These are phyloP conservation scores for Noctua fimbriata DNA, from an alignment of 2,888 invertebrate genomes.

Conservation along the genomic window DNA sequence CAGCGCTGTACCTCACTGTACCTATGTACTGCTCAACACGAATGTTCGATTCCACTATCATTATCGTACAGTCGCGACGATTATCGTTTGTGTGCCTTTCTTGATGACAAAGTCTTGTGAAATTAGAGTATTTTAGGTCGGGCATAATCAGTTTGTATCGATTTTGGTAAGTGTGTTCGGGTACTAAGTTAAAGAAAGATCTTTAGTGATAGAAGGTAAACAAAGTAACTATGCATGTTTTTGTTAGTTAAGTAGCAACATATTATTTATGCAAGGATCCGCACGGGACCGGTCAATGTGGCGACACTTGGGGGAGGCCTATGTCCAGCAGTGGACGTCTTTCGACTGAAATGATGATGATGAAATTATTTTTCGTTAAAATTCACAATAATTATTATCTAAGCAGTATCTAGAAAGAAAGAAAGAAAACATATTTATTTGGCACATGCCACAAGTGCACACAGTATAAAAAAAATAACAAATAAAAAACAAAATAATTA, in stretches of 20 bases:
- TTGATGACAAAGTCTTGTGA: constrained; percentile 51
- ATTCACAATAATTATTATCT: background rate
- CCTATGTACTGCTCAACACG: constrained; percentile 43
- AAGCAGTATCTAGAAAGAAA: background rate
- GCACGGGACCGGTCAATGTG: no score
- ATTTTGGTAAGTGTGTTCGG: constrained; percentile 24
- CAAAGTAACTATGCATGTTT: constrained; percentile 25
- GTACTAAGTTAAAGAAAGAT: constrained; percentile 5
- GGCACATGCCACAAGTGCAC: no score
- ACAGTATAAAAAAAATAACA: no score
- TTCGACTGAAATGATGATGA: no score
- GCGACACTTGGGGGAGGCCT: no score
- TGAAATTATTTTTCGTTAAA: background rate
- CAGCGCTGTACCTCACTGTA: constrained; percentile 56
- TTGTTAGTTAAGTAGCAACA: background rate
- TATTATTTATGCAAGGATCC: no score
- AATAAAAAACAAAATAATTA: no score
- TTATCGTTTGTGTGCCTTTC: constrained; percentile 51
- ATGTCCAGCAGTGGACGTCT: no score
- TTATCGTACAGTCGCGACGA: constrained; percentile 52
- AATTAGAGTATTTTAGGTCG: constrained; percentile 18
- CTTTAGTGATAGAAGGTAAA: constrained; percentile 7
- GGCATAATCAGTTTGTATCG: constrained; percentile 21
- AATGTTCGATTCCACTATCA: constrained; percentile 56
- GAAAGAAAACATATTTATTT: no score